Evolutionary conservation across 2,113 vertebrate species (phyloP).

Genomic region (Scophthalmus maximus): DNA sequence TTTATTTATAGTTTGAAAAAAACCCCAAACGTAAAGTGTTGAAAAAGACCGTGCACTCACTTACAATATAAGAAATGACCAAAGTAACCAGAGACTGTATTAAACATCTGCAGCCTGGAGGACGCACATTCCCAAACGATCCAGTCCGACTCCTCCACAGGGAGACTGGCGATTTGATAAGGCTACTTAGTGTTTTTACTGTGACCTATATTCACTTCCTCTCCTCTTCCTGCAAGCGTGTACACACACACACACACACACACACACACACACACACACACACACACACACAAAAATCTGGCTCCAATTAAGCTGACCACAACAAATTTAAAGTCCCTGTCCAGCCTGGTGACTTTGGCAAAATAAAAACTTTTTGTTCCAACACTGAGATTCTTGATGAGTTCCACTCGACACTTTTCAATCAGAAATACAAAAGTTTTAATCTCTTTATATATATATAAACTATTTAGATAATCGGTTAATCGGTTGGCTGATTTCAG

Average conservation of each 20-base stretch:
- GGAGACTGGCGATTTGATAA: slow-evolving; percentile 43
- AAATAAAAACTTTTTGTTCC: not conserved
- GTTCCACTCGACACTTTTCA: not conserved
- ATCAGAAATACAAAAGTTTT: not conserved
- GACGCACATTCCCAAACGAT: slow-evolving; percentile 6
- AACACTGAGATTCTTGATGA: not conserved
- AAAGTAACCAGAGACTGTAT: not conserved
- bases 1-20: slow-evolving; percentile 6
- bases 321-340: slow-evolving; percentile 2
- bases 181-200: slow-evolving; percentile 42
- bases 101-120: slow-evolving; percentile 18
- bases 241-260: slow-evolving; percentile 18
- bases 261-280: slow-evolving; percentile 7
- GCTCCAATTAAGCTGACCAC: slow-evolving; percentile 47
- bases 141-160: not conserved
- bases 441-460: too few species aligned
- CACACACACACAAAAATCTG: slow-evolving; percentile 32
- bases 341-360: slow-evolving; percentile 17
- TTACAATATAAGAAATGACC: too few species aligned
- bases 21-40: not conserved
- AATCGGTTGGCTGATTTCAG: too few species aligned
- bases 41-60: not conserved
- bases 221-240: slow-evolving; percentile 29
- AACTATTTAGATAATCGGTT: too few species aligned
- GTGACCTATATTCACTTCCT: slow-evolving; percentile 73